Evolutionary conservation across 2,888 invertebrate species (phyloP).

Genomic region (Ferdinandea cuprea): DNA sequence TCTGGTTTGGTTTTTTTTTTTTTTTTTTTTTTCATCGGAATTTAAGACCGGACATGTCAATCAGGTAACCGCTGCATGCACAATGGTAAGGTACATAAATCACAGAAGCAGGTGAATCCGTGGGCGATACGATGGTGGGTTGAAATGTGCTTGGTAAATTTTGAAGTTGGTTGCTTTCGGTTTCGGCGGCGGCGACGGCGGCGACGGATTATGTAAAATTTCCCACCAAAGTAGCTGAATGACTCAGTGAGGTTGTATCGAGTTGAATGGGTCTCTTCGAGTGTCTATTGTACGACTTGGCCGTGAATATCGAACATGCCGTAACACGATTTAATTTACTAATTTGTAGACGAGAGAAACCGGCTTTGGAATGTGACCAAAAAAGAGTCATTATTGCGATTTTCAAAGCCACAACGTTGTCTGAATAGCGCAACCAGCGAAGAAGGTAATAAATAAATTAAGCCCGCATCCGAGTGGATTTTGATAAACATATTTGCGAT

Average conservation of each 20-base stretch:
- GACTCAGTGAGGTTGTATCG: not conserved
- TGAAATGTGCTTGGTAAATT: slow-evolving; percentile 2
- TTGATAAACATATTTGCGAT: not conserved
- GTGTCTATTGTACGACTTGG: slow-evolving; percentile 34
- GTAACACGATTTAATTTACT: slow-evolving; percentile 33
- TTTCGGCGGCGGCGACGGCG: slow-evolving; percentile 27
- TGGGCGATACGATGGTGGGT: too few relatives aligned
- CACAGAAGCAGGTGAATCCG: slow-evolving; percentile 8
- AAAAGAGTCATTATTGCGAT: slow-evolving; percentile 25
- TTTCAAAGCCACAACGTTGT: slow-evolving; percentile 20
- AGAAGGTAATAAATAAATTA: not conserved
- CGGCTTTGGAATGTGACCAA: slow-evolving; percentile 45
- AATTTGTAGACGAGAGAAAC: slow-evolving; percentile 21
- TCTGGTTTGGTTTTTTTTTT: slow-evolving; percentile 19
- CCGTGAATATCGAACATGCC: slow-evolving; percentile 42
- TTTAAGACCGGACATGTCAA: slow-evolving; percentile 42
- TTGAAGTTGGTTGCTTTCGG: slow-evolving; percentile 42
- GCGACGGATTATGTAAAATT: not conserved
- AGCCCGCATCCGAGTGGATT: not conserved
- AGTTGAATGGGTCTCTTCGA: not conserved
- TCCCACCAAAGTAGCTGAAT: slow-evolving; percentile 14
- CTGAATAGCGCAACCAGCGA: not conserved
- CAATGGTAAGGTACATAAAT: slow-evolving; percentile 36
- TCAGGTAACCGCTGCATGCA: slow-evolving; percentile 24
- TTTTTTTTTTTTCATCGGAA: slow-evolving; percentile 30